A percentile compares a stretch with the other conserved stretches of the same genome.
phyloP scores from a whole-genome alignment of 2,797 vertebrate species.

The Sarcophilus harrisii region DNA sequence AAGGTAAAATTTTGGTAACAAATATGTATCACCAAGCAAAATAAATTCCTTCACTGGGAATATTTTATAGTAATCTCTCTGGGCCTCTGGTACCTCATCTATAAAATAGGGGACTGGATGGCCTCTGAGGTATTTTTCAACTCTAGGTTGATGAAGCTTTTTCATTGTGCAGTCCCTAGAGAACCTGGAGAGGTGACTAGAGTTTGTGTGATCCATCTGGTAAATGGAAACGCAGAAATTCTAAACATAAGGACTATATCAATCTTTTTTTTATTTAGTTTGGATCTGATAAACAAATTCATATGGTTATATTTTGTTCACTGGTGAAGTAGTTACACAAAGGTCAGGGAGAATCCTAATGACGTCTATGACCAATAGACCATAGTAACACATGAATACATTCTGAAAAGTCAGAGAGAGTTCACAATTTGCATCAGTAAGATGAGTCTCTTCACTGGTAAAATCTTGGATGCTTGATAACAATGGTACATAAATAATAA shows the following conservation, averaged over 20 bases:
- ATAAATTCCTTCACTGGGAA: not conserved
- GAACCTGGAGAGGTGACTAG: not conserved
- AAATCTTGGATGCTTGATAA: not conserved
- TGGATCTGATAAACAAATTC: not conserved
- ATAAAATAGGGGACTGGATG: not conserved
- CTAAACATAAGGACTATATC: not conserved
- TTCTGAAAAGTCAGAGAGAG: not conserved
- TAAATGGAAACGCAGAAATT: conserved; percentile 19
- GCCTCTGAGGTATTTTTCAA: not conserved
- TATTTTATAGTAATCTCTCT: not conserved
- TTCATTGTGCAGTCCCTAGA: not conserved
- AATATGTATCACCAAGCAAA: not conserved
- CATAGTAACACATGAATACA: not conserved
- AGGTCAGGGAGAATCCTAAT: not conserved
- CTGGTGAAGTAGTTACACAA: not conserved
- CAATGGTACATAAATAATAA: not conserved
- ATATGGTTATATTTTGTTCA: not conserved
- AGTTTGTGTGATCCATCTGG: not conserved
- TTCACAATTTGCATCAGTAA: not conserved
- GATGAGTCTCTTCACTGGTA: not conserved
- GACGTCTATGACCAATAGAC: not conserved
- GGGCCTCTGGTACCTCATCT: not conserved
- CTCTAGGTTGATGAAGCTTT: not conserved
- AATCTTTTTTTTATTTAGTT: not conserved
- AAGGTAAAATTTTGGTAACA: not conserved